These are phyloP conservation scores for Gambusia yucatana DNA, from an alignment of 2,797 vertebrate genomes.

Conservation along the genomic window DNA sequence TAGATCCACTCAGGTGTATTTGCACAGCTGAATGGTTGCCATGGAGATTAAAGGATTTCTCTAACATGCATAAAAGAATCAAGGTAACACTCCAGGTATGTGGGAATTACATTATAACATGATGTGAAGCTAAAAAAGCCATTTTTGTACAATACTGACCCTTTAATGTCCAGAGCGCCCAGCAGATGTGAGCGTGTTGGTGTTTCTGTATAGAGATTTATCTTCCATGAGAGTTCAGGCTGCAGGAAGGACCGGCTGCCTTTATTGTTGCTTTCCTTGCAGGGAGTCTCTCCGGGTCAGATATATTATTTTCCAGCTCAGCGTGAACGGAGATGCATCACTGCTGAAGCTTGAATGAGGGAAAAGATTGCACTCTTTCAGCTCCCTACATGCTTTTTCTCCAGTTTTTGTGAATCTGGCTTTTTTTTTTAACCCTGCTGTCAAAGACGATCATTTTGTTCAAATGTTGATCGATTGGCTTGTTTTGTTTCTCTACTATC, in stretches of 20 bases:
- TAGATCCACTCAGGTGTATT: no score
- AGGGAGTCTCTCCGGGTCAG: slow-evolving; percentile 39
- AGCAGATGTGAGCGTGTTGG: slow-evolving; percentile 21
- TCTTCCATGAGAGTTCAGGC: slow-evolving; percentile 25
- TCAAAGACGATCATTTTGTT: neutral
- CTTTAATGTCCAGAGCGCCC: slow-evolving; percentile 16
- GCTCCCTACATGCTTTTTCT: slow-evolving; percentile 1
- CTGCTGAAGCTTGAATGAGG: slow-evolving; percentile 20
- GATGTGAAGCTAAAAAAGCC: no score
- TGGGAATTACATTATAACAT: no score
- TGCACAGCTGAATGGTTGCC: no score
- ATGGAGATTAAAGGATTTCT: no score
- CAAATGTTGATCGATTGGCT: neutral
- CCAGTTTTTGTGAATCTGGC: neutral
- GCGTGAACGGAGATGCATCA: slow-evolving; percentile 39
- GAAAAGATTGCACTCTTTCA: slow-evolving; percentile 21
- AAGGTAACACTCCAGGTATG: no score
- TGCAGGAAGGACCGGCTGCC: slow-evolving; percentile 3
- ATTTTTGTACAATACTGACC: no score
- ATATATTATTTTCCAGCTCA: slow-evolving; percentile 42
- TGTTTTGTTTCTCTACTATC: neutral
- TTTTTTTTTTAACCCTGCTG: neutral
- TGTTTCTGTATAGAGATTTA: slow-evolving; percentile 24
- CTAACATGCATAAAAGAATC: no score
- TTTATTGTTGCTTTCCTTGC: slow-evolving; percentile 30